Conservation (phyloP, 2,797 vertebrate genomes). For the Alca torda region DNA sequence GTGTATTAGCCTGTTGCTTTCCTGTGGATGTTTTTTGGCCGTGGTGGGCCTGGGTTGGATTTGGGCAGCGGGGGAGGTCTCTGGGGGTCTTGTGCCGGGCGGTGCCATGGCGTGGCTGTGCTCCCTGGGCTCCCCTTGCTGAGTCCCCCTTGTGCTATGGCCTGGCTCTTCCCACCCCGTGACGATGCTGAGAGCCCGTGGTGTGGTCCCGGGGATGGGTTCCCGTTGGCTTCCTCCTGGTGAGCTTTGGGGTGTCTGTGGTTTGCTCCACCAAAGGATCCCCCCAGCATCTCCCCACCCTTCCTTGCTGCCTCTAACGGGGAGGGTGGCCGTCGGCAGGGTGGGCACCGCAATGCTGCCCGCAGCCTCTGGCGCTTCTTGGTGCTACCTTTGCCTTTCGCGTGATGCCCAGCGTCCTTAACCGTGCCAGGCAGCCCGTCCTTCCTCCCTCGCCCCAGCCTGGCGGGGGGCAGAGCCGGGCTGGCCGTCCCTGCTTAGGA, state of each 20-base stretch:
- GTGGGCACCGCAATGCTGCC: neutral
- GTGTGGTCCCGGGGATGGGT: neutral
- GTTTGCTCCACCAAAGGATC: neutral
- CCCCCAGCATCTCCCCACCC: neutral
- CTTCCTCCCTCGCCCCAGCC: neutral
- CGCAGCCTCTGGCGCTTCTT: neutral
- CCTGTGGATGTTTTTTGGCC: neutral
- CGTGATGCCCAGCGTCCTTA: slow-evolving; percentile 25
- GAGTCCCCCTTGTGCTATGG: neutral
- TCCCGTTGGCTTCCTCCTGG: neutral
- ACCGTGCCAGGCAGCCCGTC: neutral
- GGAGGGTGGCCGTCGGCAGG: neutral
- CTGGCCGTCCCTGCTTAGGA: neutral
- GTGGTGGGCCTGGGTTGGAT: neutral
- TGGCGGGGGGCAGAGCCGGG: neutral
- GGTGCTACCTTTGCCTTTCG: slow-evolving; percentile 57
- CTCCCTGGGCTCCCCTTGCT: neutral
- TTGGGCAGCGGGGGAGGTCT: neutral
- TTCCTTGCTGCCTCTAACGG: accelerated
- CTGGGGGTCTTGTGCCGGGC: neutral
- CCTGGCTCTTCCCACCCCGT: neutral
- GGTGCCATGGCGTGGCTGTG: neutral
- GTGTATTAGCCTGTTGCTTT: neutral
- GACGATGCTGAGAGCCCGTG: accelerated
- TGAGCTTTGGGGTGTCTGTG: neutral